Conservation (phyloP, 1,140 invertebrate species). For the Drosophila tsacasi region DNA sequence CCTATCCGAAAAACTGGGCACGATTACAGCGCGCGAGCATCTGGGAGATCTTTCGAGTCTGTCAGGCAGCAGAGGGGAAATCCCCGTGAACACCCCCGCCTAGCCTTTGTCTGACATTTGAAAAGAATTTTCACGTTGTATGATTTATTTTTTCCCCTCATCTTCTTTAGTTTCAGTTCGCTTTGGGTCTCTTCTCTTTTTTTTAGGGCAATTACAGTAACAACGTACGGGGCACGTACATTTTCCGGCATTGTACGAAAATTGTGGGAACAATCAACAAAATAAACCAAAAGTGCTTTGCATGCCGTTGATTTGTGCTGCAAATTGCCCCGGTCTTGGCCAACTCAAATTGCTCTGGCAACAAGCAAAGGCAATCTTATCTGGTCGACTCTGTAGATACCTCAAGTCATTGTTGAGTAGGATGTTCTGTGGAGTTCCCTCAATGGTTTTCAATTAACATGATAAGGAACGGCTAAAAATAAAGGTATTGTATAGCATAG, state of each 20-base stretch:
- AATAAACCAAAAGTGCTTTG: constrained; percentile 78
- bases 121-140: constrained; percentile 80
- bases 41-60: constrained; percentile 74
- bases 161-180: constrained; percentile 42
- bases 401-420: constrained; percentile 6
- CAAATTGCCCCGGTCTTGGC: constrained; percentile 53
- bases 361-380: constrained; percentile 14
- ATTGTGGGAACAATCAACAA: constrained; percentile 82
- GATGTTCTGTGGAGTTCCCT: background rate
- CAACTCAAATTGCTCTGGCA: constrained; percentile 46
- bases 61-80: constrained; percentile 47
- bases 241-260: constrained; percentile 81
- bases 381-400: constrained; percentile 22
- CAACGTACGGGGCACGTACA: constrained; percentile 70
- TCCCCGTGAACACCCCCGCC: constrained; percentile 9
- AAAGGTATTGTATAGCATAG: background rate
- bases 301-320: constrained; percentile 66
- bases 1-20: constrained; percentile 50
- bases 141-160: constrained; percentile 43
- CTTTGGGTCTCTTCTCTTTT: constrained; percentile 28
- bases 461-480: background rate
- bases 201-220: constrained; percentile 75
- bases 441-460: background rate
- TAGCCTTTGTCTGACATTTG: constrained; percentile 66
- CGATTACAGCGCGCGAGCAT: constrained; percentile 68